phyloP scores from a whole-genome alignment of 35 echinoderm and acorn worm species.

The Eucidaris tribuloides region DNA sequence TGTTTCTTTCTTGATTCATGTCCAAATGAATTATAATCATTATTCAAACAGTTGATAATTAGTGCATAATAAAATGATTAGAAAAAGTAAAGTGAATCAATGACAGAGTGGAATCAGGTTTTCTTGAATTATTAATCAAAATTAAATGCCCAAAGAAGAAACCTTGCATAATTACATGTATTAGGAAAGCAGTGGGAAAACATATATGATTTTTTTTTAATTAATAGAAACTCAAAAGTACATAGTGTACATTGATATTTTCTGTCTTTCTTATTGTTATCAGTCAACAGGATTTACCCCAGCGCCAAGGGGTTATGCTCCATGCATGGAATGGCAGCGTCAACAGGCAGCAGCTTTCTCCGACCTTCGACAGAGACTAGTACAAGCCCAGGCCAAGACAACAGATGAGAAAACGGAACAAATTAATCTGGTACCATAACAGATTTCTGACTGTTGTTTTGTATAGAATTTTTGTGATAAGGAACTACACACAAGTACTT shows the following conservation, averaged over 20 bases:
- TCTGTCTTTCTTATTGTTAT: background rate
- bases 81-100: too few species aligned
- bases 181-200: background rate
- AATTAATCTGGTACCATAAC: conserved; percentile 2
- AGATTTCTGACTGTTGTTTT: too few species aligned
- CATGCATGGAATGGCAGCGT: conserved; percentile 45
- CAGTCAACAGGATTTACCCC: conserved; percentile 50
- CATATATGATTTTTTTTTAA: background rate
- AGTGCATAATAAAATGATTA: too few species aligned
- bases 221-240: background rate
- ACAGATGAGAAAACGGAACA: background rate
- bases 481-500: too few species aligned
- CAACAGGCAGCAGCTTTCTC: conserved; percentile 62
- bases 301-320: conserved; percentile 53
- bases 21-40: too few species aligned
- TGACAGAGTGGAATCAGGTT: too few species aligned
- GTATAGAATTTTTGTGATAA: too few species aligned
- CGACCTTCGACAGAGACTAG: conserved; percentile 49
- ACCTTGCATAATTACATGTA: background rate
- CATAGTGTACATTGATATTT: background rate
- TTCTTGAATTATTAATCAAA: too few species aligned
- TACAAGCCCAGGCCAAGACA: background rate
- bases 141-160: background rate
- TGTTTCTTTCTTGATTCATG: too few species aligned
- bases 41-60: too few species aligned